Evolutionary conservation across 2,888 invertebrate species (phyloP), one percentile per base, ranked within the genome.

Genomic region (Pseudococcus viburni): DNA sequence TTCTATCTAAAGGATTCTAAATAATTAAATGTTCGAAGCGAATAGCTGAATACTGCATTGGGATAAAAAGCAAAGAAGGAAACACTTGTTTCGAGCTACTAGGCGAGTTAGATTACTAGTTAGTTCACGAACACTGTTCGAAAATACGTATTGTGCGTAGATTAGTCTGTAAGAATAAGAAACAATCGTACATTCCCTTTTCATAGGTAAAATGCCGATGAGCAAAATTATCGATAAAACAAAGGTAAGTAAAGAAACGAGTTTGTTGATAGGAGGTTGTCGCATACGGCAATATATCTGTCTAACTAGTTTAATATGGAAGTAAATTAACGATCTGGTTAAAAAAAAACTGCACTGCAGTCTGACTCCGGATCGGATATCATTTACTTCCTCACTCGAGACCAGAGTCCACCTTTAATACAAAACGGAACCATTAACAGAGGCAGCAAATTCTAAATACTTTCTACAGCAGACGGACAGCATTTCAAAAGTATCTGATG

Each of bases 231-330:
- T 83, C 80, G 19, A 83, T 83, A 46, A 83, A 83, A 83, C 80
- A 83, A 83, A 83, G 80, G 80, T 83, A 83, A 51, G 15, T 22
- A 17, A 42, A 77, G 77, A 39, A 83, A 83, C 80, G 46, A 83
- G 80, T 83, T 83, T 46, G 80, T 83, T 83, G 80, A 83, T 83
- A 83, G 80, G 80, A 83, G 19, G 42, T 83, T 46, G 80, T 83
- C 80, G 80, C 80, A 83, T 42, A 83, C 39, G 80, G 80, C 80
- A 83, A 83, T 83, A 83, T 83, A 46, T 83, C 80, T 83, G 80
- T 83, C 80, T 83, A 46, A 83, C 80, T 46, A 83, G 80, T 83
- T 83, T 42, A 83, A 83, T 83, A 83, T 83, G 80, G 80, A 83
- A 83, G 80, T 83, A 83, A 83, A 42, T 83, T 83, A 83, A 83